phyloP scores from a whole-genome alignment of 2,888 invertebrate genomes.

The Caenorhabditis sp. region DNA sequence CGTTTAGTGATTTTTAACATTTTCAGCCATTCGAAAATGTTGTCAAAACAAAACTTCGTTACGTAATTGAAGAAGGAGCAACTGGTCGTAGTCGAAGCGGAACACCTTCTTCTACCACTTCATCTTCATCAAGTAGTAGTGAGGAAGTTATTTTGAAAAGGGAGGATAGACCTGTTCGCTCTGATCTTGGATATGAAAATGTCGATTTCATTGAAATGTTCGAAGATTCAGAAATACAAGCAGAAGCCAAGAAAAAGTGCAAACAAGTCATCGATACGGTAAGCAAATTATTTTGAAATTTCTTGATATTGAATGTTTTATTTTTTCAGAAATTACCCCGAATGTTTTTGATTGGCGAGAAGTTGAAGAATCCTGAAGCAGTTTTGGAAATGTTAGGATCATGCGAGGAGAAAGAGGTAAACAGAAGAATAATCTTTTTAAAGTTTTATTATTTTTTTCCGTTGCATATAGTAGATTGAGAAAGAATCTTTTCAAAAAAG shows the following conservation, averaged over 20 bases:
- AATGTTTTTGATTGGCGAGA: constrained; percentile 2
- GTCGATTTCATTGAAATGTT: constrained; percentile 9
- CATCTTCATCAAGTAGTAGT: not conserved
- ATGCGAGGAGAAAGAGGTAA: not conserved
- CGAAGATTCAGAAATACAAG: not conserved
- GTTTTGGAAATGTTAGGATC: constrained; percentile 9
- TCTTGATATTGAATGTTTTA: not conserved
- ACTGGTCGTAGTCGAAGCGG: constrained; percentile 1
- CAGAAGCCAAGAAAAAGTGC: constrained; percentile 1
- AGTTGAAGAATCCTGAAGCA: constrained; percentile 7
- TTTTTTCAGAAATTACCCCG: not conserved
- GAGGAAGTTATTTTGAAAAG: not conserved
- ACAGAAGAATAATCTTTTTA: too few species aligned
- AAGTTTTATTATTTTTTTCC: not conserved
- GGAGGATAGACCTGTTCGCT: not conserved
- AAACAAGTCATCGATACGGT: not conserved
- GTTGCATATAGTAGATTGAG: not conserved
- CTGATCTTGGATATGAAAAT: constrained; percentile 35
- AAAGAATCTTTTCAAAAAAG: not conserved
- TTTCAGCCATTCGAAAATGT: constrained; percentile 9
- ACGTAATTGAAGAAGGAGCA: not conserved
- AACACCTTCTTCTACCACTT: not conserved
- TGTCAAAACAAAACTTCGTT: constrained; percentile 4
- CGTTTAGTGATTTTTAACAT: too few species aligned
- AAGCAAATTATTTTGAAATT: not conserved